Evolutionary conservation across 2,113 vertebrate species (phyloP).

Genomic region (Polypterus bichir): DNA sequence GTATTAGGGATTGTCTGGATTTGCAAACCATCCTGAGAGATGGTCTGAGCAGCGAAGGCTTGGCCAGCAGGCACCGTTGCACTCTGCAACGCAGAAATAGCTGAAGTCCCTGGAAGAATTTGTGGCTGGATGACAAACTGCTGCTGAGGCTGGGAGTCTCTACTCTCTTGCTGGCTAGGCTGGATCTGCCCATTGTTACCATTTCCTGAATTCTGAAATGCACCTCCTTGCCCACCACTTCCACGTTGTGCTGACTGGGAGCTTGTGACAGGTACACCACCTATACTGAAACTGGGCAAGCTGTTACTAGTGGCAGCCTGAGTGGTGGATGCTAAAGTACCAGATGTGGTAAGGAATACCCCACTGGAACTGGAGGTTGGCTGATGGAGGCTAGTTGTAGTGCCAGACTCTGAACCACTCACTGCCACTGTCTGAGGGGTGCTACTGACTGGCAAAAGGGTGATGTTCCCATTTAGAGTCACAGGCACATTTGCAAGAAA

Average conservation of each 20-base stretch:
- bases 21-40: slow-evolving; percentile 88
- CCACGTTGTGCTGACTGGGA: slow-evolving; percentile 25
- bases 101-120: slow-evolving; percentile 66
- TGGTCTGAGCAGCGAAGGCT: slow-evolving; percentile 73
- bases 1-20: slow-evolving; percentile 77
- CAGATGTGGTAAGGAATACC: slow-evolving; percentile 32
- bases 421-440: slow-evolving; percentile 28
- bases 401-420: slow-evolving; percentile 16
- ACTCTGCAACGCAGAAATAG: slow-evolving; percentile 71
- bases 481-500: slow-evolving; percentile 87
- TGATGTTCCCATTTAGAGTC: slow-evolving; percentile 87
- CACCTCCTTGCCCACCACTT: slow-evolving; percentile 11
- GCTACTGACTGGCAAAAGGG: slow-evolving; percentile 74
- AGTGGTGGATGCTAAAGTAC: slow-evolving; percentile 55
- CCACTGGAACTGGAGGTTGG: slow-evolving; percentile 31
- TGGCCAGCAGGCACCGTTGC: slow-evolving; percentile 59
- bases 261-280: not conserved
- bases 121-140: slow-evolving; percentile 69
- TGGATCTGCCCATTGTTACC: slow-evolving; percentile 35
- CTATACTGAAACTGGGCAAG: not conserved
- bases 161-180: slow-evolving; percentile 30
- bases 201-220: slow-evolving; percentile 33
- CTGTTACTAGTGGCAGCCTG: slow-evolving; percentile 42
- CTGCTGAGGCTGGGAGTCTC: slow-evolving; percentile 49
- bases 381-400: slow-evolving; percentile 21